Conservation (phyloP, 2,888 invertebrate species). For the Phlogophora meticulosa region DNA sequence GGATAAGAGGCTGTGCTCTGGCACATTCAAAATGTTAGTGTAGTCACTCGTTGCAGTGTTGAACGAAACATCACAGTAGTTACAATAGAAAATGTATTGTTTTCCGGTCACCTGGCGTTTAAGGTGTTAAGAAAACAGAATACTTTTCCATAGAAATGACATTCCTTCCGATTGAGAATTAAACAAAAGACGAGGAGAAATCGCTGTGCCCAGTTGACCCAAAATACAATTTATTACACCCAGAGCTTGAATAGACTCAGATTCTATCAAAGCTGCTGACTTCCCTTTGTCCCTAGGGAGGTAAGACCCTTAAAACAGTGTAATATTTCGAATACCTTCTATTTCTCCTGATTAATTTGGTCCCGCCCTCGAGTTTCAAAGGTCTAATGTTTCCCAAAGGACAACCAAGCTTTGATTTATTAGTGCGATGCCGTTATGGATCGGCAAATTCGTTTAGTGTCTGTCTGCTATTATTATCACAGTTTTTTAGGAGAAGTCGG, state of each 20-base stretch:
- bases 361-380: conserved; percentile 39
- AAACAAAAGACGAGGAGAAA: too few relatives aligned
- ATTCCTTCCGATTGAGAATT: too few relatives aligned
- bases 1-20: too few relatives aligned
- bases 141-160: too few relatives aligned
- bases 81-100: too few relatives aligned
- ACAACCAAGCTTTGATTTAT: conserved; percentile 48
- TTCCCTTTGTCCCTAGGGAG: conserved; percentile 15
- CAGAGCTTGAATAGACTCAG: conserved; percentile 2
- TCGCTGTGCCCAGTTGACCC: too few relatives aligned
- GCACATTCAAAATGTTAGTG: too few relatives aligned
- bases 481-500: conserved; percentile 1
- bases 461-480: conserved; percentile 7
- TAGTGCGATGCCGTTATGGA: conserved; percentile 7
- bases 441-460: neutral
- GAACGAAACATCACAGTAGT: too few relatives aligned
- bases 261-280: conserved; percentile 10
- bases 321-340: conserved; percentile 39
- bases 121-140: too few relatives aligned
- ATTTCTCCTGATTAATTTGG: conserved; percentile 48
- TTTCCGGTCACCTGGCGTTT: too few relatives aligned
- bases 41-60: too few relatives aligned
- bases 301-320: conserved; percentile 5
- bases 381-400: conserved; percentile 56
- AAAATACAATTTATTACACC: neutral